These are phyloP conservation scores for Paracentrotus lividus DNA, from an alignment of 53 echinoderm and acorn worm genomes.

Conservation along the genomic window DNA sequence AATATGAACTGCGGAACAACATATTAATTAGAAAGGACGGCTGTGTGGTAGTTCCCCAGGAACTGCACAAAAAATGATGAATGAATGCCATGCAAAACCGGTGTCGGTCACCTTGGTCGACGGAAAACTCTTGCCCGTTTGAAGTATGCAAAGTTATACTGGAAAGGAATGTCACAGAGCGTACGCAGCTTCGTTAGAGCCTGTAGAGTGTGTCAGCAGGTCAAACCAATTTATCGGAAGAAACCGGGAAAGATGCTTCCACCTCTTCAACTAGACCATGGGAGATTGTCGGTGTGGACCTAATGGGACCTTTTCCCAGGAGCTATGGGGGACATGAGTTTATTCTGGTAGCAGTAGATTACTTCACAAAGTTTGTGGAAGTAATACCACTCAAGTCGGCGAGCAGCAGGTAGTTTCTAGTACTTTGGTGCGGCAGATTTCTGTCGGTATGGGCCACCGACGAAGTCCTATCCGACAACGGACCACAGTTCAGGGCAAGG, in stretches of 20 bases:
- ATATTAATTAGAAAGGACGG: neutral
- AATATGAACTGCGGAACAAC: neutral
- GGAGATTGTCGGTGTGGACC: constrained; percentile 69
- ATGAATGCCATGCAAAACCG: constrained; percentile 7
- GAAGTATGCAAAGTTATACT: neutral
- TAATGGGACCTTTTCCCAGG: constrained; percentile 69
- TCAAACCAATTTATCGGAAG: constrained; percentile 72
- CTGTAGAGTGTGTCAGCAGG: constrained; percentile 61
- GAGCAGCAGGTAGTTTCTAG: constrained; percentile 42
- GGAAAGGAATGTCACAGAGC: constrained; percentile 49
- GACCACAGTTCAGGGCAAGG: constrained; percentile 71
- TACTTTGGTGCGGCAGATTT: constrained; percentile 72
- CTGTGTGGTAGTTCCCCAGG: neutral
- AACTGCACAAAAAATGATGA: neutral
- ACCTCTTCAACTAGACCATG: constrained; percentile 47
- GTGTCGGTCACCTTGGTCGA: constrained; percentile 77
- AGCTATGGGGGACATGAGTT: too few species aligned
- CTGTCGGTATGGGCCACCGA: constrained; percentile 68
- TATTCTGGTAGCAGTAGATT: too few species aligned
- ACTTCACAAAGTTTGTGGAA: constrained; percentile 63
- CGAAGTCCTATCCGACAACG: constrained; percentile 76
- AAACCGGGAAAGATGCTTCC: constrained; percentile 71
- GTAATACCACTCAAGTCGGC: constrained; percentile 17
- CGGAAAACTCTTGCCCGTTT: constrained; percentile 72
- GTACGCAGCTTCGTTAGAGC: constrained; percentile 51